A percentile compares a stretch with the other conserved stretches of the same genome.
phyloP scores from a whole-genome alignment of 2,888 invertebrate species.

The Ctenicera cuprea region DNA sequence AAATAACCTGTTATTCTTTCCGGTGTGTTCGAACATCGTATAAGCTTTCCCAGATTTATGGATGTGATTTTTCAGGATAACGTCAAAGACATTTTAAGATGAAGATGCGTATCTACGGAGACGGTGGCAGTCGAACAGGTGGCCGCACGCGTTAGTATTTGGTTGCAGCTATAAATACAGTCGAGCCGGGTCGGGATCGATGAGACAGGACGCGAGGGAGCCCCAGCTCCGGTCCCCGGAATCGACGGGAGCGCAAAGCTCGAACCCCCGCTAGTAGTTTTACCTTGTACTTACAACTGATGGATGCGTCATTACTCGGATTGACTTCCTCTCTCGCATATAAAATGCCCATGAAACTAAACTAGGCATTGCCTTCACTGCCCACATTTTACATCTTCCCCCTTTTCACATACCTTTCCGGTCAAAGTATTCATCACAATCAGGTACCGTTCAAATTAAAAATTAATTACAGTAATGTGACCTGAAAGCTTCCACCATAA shows the following conservation, averaged over 20 bases:
- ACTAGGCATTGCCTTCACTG: neutral
- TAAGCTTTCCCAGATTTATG: neutral
- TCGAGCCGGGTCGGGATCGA: slow-evolving; percentile 61
- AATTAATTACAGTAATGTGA: no score
- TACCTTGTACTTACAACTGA: slow-evolving; percentile 31
- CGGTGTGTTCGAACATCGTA: neutral
- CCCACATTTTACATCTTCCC: neutral
- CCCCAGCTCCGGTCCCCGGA: slow-evolving; percentile 58
- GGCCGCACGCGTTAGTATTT: slow-evolving; percentile 58
- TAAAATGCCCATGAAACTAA: slow-evolving; percentile 22
- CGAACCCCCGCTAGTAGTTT: slow-evolving; percentile 33
- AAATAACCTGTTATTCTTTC: neutral
- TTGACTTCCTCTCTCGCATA: slow-evolving; percentile 39
- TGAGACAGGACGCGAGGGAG: slow-evolving; percentile 57
- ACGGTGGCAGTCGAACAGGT: slow-evolving; percentile 54
- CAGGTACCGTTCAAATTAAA: no score
- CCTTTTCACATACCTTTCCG: neutral
- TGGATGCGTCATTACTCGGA: slow-evolving; percentile 39
- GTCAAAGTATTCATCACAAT: no score
- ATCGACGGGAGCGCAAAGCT: slow-evolving; percentile 48
- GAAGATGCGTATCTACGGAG: slow-evolving; percentile 35
- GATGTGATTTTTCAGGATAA: slow-evolving; percentile 18
- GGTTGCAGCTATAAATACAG: slow-evolving; percentile 63
- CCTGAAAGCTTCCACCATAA: no score
- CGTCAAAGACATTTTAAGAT: slow-evolving; percentile 22